phyloP scores from a whole-genome alignment of 1,140 invertebrate genomes.

The Zaprionus capensis region DNA sequence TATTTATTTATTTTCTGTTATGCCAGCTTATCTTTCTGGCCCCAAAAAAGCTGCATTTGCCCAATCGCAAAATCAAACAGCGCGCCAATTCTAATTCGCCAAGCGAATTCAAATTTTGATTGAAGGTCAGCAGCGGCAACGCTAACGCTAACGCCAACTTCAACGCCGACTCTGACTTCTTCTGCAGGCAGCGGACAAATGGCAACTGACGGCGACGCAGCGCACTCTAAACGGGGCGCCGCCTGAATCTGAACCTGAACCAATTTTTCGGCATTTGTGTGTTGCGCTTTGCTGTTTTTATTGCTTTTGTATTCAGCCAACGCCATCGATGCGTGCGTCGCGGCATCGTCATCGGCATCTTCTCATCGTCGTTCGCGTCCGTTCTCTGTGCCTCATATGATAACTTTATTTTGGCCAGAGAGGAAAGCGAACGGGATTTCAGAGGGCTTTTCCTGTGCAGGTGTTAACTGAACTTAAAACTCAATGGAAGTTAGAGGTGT shows the following conservation, averaged over 20 bases:
- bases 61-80: conserved; percentile 60
- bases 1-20: conserved; percentile 27
- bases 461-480: background rate
- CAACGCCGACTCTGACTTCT: conserved; percentile 40
- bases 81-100: conserved; percentile 79
- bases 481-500: background rate
- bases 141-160: conserved; percentile 30
- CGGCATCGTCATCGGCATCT: conserved; percentile 4
- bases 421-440: conserved; percentile 28
- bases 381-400: conserved; percentile 40
- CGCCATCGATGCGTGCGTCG: conserved; percentile 34
- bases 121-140: conserved; percentile 68
- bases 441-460: conserved; percentile 11
- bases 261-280: conserved; percentile 54
- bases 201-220: conserved; percentile 66
- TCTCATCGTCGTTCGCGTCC: background rate
- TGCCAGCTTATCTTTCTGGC: conserved; percentile 71
- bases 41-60: conserved; percentile 65
- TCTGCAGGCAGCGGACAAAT: conserved; percentile 72
- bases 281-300: conserved; percentile 14
- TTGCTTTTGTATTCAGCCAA: conserved; percentile 32
- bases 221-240: conserved; percentile 49
- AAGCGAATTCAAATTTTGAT: conserved; percentile 64
- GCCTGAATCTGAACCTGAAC: conserved; percentile 58
- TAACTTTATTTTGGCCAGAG: conserved; percentile 52